Evolutionary conservation across 2,888 invertebrate species (phyloP), one percentile per base, ranked within the genome.

Genomic region (Diloba caeruleocephala): DNA sequence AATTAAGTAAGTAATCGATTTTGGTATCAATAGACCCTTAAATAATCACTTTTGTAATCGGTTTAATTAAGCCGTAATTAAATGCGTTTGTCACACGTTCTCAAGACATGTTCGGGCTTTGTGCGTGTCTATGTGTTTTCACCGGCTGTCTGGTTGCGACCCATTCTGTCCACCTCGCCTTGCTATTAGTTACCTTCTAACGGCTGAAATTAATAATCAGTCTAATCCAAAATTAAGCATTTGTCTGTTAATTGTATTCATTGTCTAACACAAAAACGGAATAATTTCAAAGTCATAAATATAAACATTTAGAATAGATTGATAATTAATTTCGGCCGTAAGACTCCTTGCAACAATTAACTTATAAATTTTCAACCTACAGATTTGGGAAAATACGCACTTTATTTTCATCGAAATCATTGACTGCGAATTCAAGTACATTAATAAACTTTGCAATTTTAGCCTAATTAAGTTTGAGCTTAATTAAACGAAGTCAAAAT

Each of bases 401-500:
- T 29, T 8, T 17, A 19, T 31, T 38, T 13, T 19, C 21, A 14
- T 19, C n/a, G 29, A 23, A 31, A 34, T 46, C 28, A 14, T 19
- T 31, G 23, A 38, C 5, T 9, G 8, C 6, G 14, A 43, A 29
- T 48, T 17, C 28, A 17, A 36, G 25, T 41, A 3, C 7, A 21
- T 21, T 21, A 5, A 7, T 21, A 7, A 21, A 21, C 21, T 21
- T 21, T 21, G 23, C 29, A 34, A 28, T 29, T 34, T 17, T 10
- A 64, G 58, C 45, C 65, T 64, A 43, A 25, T 58, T 45, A 57
- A 57, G 55, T 61, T 49, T 33, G 28, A 41, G 44, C 32, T 33
- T 29, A 41, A 45, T 42, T 26, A 44, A 57, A 49, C 26, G 8
- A 15, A 50, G 29, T 50, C 32, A 31, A 56, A 57, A 32, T 45